Percentiles rank a stretch among this genome's conserved stretches.
Conservation (phyloP, 1,140 invertebrate species). For the Brachionus rotundiformis region DNA sequence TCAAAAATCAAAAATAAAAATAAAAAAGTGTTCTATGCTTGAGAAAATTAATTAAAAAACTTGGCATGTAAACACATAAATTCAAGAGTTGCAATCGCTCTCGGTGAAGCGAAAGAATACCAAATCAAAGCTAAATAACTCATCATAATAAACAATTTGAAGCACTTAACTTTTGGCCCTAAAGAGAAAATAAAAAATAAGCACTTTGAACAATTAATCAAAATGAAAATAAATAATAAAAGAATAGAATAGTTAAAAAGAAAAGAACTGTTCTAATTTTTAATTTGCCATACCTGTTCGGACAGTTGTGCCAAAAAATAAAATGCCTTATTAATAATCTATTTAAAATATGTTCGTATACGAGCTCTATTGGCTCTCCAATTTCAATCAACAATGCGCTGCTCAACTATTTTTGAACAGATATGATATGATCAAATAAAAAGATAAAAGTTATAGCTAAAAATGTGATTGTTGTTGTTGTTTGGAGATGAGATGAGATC, state of each 20-base stretch:
- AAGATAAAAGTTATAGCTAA: slow-evolving; percentile 28
- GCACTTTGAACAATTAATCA: neutral
- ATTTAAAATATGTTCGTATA: neutral
- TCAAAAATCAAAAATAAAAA: too few species aligned
- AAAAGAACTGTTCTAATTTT: neutral
- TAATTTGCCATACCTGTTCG: neutral
- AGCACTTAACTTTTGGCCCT: slow-evolving; percentile 5
- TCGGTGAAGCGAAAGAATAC: too few species aligned
- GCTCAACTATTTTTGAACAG: neutral
- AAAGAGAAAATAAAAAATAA: neutral
- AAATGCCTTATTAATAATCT: slow-evolving; percentile 42
- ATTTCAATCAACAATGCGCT: slow-evolving; percentile 8
- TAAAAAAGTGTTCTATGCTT: slow-evolving; percentile 36
- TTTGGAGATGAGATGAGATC: neutral
- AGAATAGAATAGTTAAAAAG: neutral
- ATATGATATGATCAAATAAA: slow-evolving; percentile 1
- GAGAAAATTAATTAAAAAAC: slow-evolving; percentile 48
- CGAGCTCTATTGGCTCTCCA: neutral
- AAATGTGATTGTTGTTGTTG: too few species aligned
- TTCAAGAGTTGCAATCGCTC: neutral
- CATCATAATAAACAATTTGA: slow-evolving; percentile 14
- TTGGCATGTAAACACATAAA: slow-evolving; percentile 22
- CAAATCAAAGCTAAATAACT: slow-evolving; percentile 11
- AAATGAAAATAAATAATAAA: neutral
- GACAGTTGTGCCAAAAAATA: neutral